Conservation (phyloP, 2,888 invertebrate species). For the Drosophila greeni region DNA sequence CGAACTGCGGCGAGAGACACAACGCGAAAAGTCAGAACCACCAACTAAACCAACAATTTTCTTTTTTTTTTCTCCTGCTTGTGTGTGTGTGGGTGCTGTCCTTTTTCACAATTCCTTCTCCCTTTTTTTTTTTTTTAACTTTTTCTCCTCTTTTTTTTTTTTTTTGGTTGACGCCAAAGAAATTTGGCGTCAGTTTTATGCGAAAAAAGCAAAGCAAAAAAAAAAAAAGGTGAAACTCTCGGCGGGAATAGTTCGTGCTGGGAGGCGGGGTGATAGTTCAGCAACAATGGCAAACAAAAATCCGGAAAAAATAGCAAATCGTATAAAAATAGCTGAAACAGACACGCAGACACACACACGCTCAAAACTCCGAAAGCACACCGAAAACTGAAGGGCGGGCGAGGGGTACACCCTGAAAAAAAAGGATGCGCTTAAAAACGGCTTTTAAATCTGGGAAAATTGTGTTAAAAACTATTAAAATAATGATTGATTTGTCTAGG, state of each 20-base stretch:
- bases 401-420: conserved; percentile 18
- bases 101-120: conserved; percentile 4
- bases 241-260: conserved; percentile 7
- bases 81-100: conserved; percentile 32
- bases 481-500: background rate
- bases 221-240: conserved; percentile 33
- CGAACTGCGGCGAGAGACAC: conserved; percentile 49
- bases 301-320: conserved; percentile 71
- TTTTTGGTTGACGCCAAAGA: conserved; percentile 71
- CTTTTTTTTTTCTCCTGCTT: background rate
- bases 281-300: conserved; percentile 69
- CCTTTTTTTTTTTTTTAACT: background rate
- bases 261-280: conserved; percentile 14
- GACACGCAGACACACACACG: conserved; percentile 39
- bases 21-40: conserved; percentile 52
- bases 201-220: conserved; percentile 45
- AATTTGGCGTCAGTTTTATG: conserved; percentile 72
- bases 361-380: conserved; percentile 24
- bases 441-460: background rate
- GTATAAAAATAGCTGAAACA: conserved; percentile 65
- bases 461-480: background rate
- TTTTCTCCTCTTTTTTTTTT: conserved; percentile 19
- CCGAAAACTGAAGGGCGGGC: background rate
- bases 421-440: background rate
- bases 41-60: conserved; percentile 41